Conservation (phyloP, 2,113 vertebrate species). For the Chlorocebus sabaeus region DNA sequence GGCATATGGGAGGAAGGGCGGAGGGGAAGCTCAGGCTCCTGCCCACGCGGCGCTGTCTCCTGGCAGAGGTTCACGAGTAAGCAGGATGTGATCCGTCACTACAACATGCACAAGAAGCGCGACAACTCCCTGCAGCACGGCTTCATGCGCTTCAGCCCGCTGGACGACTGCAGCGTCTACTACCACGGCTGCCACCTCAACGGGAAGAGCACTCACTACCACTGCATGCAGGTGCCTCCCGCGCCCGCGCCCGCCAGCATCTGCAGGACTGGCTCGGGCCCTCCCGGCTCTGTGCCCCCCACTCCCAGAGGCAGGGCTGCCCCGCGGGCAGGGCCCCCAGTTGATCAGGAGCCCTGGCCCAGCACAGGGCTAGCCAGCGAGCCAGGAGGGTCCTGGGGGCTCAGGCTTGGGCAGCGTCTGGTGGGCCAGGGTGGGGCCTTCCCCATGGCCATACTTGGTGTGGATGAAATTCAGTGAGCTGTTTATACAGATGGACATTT, state of each 20-base stretch:
- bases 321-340: not conserved
- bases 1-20: not conserved
- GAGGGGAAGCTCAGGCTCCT: slow-evolving; percentile 58
- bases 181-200: slow-evolving; percentile 99
- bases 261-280: not conserved
- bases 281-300: too few relatives aligned
- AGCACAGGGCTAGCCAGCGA: not conserved
- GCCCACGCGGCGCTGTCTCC: slow-evolving; percentile 66
- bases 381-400: not conserved
- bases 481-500: slow-evolving; percentile 98
- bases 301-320: rapidly evolving
- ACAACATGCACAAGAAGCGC: slow-evolving; percentile 99
- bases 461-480: slow-evolving; percentile 93
- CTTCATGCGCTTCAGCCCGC: slow-evolving; percentile 99
- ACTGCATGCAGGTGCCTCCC: slow-evolving; percentile 94
- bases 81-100: slow-evolving; percentile 99
- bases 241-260: too few relatives aligned
- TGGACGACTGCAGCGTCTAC: slow-evolving; percentile 99
- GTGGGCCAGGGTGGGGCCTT: slow-evolving; percentile 67
- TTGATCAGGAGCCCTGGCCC: not conserved
- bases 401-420: not conserved
- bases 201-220: slow-evolving; percentile 99
- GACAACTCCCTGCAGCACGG: slow-evolving; percentile 99
- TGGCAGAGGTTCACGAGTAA: slow-evolving; percentile 99
- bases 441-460: slow-evolving; percentile 97